A percentile compares a stretch with the other conserved stretches of the same genome.
These are phyloP conservation scores for Pholis gunnellus DNA, from an alignment of 2,113 vertebrate genomes.

Conservation along the genomic window DNA sequence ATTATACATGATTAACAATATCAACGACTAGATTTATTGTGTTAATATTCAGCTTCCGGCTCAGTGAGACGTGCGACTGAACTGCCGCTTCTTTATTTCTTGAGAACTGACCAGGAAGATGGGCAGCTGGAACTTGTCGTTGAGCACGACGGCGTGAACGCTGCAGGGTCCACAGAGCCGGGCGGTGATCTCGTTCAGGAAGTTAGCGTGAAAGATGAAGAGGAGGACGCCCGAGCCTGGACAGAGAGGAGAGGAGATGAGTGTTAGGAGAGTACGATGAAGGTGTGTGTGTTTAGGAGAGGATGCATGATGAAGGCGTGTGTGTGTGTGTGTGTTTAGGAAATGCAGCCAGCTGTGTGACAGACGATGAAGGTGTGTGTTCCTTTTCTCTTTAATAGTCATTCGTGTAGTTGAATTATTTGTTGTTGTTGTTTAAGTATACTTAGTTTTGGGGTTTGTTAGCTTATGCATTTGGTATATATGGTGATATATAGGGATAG, in stretches of 20 bases:
- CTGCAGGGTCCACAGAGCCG: conserved; percentile 95
- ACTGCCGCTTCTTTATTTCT: background rate
- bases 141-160: conserved; percentile 96
- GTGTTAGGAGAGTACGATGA: background rate
- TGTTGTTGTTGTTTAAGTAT: too few species aligned
- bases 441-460: too few species aligned
- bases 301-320: background rate
- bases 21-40: too few species aligned
- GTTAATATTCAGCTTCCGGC: background rate
- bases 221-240: conserved; percentile 94
- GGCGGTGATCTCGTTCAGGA: conserved; percentile 90
- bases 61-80: too few species aligned
- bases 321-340: too few species aligned
- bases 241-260: background rate
- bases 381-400: too few species aligned
- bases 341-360: too few species aligned
- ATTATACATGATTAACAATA: too few species aligned
- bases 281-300: background rate
- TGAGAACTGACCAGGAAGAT: conserved; percentile 90
- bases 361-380: too few species aligned
- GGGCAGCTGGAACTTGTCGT: conserved; percentile 97
- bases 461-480: too few species aligned
- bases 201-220: conserved; percentile 96
- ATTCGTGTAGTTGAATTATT: too few species aligned
- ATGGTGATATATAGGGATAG: too few species aligned